Percentiles rank a stretch among this genome's conserved stretches.
Evolutionary conservation across 2,113 vertebrate genomes (phyloP).

Genomic region (Microcebus jonahi): DNA sequence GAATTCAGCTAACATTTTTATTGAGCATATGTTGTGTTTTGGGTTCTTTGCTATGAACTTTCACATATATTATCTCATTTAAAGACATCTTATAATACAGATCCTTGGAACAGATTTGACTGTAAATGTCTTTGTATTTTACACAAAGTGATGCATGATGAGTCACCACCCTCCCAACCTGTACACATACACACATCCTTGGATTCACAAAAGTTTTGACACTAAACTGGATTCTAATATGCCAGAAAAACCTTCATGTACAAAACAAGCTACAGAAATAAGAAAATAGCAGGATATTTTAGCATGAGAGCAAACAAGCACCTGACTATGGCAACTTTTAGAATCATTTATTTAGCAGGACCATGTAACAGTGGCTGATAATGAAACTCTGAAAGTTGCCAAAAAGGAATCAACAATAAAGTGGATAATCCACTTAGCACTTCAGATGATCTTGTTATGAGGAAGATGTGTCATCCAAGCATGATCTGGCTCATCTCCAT

Average conservation of each 20-base stretch:
- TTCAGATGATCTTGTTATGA: neutral
- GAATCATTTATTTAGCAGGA: neutral
- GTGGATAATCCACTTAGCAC: neutral
- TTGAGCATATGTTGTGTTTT: neutral
- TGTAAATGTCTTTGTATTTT: neutral
- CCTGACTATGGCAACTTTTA: neutral
- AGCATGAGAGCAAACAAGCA: neutral
- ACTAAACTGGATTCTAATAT: neutral
- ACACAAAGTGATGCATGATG: neutral
- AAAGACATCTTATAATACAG: neutral
- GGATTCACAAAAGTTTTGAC: conserved; percentile 1
- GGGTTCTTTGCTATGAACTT: neutral
- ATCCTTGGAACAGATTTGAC: neutral
- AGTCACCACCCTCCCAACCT: neutral
- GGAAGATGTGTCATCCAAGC: neutral
- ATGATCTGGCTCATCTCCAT: neutral
- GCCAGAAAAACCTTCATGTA: neutral
- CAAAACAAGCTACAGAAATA: conserved; percentile 7
- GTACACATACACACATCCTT: neutral
- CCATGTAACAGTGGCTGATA: neutral
- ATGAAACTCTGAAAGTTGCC: neutral
- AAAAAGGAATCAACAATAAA: neutral
- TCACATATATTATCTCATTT: neutral
- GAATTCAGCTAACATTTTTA: neutral
- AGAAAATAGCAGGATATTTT: neutral